Evolutionary conservation across 2,113 vertebrate species (phyloP), one percentile per base, ranked within the genome.

Genomic region (Pterocles burchelli): DNA sequence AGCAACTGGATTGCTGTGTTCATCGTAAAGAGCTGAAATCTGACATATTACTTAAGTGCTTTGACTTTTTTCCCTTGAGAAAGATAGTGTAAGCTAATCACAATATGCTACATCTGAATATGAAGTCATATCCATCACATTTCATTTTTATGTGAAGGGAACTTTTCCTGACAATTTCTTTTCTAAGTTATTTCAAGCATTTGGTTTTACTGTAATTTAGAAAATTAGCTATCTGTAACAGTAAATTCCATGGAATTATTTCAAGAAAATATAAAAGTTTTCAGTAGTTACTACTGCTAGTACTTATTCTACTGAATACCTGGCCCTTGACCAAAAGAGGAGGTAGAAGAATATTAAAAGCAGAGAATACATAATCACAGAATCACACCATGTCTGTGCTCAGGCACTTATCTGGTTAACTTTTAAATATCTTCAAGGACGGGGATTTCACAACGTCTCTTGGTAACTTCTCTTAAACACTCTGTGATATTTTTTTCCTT

Each of bases 121-220:
- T 66, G 51, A 84, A 73, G 36, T 62, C 52, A 70, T 57, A 91
- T 48, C 36, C n/a, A 52, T 66, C 68, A 84, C 90, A 84, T 81
- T 84, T 95, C 41, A 70, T 73, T 91, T 94, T 85, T 52, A 75
- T 71, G 20, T 73, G 55, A 76, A 91, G 79, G 41, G n/a, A 81
- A 73, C 20, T 48, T 62, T 90, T 59, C 46, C 36, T 82, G 41
- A 90, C 22, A 70, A 76, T 55, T 86, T 85, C 51, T 91, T 86
- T 95, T 75, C 57, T 79, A 88, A 86, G 49, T 14, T 61, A 41
- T 92, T 83, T 83, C 41, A 83, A 72, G 20, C 31, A 80, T 54
- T 77, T 65, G 26, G 8, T 58, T 85, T 92, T 89, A 67, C 26
- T 61, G 15, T 82, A 79, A 85, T 95, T 90, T 77, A 80, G 76